phyloP scores from a whole-genome alignment of 2,113 vertebrate genomes.

The Nesogale talazaci region DNA sequence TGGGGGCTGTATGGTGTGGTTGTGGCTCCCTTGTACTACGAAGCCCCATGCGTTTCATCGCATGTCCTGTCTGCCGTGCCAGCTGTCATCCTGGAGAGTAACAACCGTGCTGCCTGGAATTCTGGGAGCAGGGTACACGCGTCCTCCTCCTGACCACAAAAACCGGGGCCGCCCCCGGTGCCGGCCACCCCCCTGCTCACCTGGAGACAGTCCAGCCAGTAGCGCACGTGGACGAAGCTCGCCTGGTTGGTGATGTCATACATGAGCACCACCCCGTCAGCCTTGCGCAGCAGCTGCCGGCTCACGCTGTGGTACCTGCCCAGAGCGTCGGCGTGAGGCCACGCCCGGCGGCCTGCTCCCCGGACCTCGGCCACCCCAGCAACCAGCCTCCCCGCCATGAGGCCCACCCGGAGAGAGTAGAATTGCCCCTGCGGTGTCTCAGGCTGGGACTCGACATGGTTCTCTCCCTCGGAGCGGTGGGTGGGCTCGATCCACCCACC shows the following conservation, averaged over 20 bases:
- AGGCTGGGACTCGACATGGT: no score
- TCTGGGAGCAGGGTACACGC: not conserved
- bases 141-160: not conserved
- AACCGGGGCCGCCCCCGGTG: accelerated
- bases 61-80: not conserved
- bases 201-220: slow-evolving; percentile 93
- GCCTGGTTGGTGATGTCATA: slow-evolving; percentile 91
- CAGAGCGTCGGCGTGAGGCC: not conserved
- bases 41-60: not conserved
- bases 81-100: not conserved
- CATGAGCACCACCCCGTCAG: slow-evolving; percentile 94
- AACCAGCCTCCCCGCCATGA: no score
- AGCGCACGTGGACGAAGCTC: slow-evolving; percentile 89
- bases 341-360: accelerated
- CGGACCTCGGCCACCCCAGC: not conserved
- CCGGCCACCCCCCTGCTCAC: slow-evolving; percentile 79
- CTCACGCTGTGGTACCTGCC: slow-evolving; percentile 94
- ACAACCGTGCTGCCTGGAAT: no score
- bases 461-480: no score
- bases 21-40: not conserved
- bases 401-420: no score
- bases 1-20: not conserved
- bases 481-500: no score
- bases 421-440: no score
- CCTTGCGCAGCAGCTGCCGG: slow-evolving; percentile 92